Evolutionary conservation across 2,888 invertebrate species (phyloP).

Genomic region (Drosophila sordidula): DNA sequence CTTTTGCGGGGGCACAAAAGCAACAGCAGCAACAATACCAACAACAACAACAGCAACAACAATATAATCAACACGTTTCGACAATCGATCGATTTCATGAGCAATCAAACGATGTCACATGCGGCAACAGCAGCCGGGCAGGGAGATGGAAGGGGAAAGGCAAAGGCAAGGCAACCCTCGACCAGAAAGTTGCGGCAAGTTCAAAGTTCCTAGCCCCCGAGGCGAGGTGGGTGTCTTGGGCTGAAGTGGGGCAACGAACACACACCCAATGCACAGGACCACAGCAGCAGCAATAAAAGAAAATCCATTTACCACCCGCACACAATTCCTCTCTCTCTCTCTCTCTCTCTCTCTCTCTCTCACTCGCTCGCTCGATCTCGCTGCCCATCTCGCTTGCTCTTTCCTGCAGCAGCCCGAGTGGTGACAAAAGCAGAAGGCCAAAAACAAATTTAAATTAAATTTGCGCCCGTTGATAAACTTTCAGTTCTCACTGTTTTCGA

Average conservation of each 20-base stretch:
- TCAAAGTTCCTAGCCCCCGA: constrained; percentile 71
- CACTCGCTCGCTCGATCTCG: neutral
- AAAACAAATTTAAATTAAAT: constrained; percentile 70
- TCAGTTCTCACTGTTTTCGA: constrained; percentile 16
- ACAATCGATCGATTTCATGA: constrained; percentile 81
- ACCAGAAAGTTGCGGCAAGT: constrained; percentile 73
- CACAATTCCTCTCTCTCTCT: neutral
- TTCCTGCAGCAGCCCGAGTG: neutral
- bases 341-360: neutral
- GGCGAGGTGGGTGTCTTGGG: constrained; percentile 26
- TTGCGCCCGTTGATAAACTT: constrained; percentile 43
- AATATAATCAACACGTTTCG: constrained; percentile 77
- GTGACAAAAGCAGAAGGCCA: constrained; percentile 37
- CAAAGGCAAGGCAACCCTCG: constrained; percentile 30
- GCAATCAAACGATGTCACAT: constrained; percentile 77
- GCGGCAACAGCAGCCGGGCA: constrained; percentile 46
- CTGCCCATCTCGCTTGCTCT: neutral
- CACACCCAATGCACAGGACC: constrained; percentile 36
- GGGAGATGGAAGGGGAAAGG: constrained; percentile 2
- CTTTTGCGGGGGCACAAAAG: constrained; percentile 20
- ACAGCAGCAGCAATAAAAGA: constrained; percentile 57
- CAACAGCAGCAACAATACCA: constrained; percentile 7
- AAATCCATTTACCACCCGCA: constrained; percentile 59
- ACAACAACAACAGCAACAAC: constrained; percentile 25
- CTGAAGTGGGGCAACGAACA: constrained; percentile 11